Base-by-base conservation (phyloP, 2,797 vertebrate species). In the Enteromius treurensis region DNA sequence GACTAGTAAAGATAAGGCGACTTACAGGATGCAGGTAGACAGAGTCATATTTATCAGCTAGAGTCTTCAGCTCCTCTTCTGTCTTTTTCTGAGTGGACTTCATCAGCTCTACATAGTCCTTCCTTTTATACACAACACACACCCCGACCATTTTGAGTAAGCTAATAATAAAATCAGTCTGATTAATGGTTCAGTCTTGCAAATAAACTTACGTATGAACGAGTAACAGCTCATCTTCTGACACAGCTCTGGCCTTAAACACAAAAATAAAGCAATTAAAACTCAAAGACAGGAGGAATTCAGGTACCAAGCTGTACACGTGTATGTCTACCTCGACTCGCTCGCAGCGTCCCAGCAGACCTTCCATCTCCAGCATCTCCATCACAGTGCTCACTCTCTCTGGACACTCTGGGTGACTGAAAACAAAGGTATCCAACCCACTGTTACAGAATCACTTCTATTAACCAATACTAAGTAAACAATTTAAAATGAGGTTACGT, bases 1-100 rank as follows among this genome's bases (percentile, higher is more conserved):
- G 45, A 34, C 62, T 37, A 29, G 2, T 42, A 14, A 40, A 69
- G 60, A 79, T 68, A 17, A 11, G 32, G 29, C 15, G 13, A 85
- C 91, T 88, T 85, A 91, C 91, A 73, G 89, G 87, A 77, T 91
- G 90, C 19, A 91, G 84, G 80, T 89, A 91, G 78, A 90, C 42
- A 0, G 90, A 91, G 85, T 91, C 89, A 34, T 90, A 91, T n/a
- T 82, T 86, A 55, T 91, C 84, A 9, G 89, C 75, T 1, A 91
- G 80, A 5, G 85, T 32, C 81, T 85, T 86, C 26, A 91, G 87
- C 79, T 90, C 88, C 11, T 83, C 73, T 40, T 89, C 88, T 0
- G 74, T 42, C 90, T 91, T 91, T 4, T 77, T 85, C 87, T 86
- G 88, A 6, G 89, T 90, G 67, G 88, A 90, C 69, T 53, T 91